Evolutionary conservation across 2,888 invertebrate species (phyloP).

Genomic region (Ormyrus labotus): DNA sequence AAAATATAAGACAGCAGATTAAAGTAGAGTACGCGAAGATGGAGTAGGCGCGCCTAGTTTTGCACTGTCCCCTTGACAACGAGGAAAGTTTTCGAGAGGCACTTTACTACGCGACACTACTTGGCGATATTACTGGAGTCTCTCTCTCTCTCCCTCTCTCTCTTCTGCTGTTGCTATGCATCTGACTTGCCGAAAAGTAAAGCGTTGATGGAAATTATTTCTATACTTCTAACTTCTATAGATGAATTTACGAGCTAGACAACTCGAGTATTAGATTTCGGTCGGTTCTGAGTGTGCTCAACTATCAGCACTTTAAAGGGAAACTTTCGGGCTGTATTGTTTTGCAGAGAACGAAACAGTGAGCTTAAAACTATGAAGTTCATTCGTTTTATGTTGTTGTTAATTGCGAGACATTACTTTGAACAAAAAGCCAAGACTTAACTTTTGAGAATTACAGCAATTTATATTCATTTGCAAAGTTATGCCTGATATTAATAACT

Average conservation of each 20-base stretch:
- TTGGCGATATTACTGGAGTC: conserved; percentile 17
- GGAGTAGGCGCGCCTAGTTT: conserved; percentile 43
- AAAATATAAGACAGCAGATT: conserved; percentile 25
- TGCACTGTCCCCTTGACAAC: conserved; percentile 45
- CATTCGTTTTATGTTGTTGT: too few relatives aligned
- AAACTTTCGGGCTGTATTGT: conserved; percentile 22
- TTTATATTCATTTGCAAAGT: too few relatives aligned
- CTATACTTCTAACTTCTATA: conserved; percentile 21
- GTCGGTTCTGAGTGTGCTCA: neutral
- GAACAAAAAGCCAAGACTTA: too few relatives aligned
- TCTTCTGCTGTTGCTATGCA: neutral
- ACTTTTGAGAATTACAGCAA: too few relatives aligned
- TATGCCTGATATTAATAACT: too few relatives aligned
- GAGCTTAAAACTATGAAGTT: too few relatives aligned
- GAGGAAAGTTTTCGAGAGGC: conserved; percentile 50
- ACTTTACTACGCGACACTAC: conserved; percentile 43
- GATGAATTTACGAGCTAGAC: conserved; percentile 17
- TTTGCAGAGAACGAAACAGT: neutral
- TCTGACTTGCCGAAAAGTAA: conserved; percentile 10
- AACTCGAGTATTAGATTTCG: conserved; percentile 24
- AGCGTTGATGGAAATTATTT: conserved; percentile 31
- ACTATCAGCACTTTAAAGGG: conserved; percentile 14
- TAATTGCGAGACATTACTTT: too few relatives aligned
- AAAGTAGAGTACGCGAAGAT: conserved; percentile 51
- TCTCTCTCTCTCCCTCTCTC: neutral